A percentile compares a stretch with the other conserved stretches of the same genome.
phyloP scores from a whole-genome alignment of 2,888 invertebrate species.

The Athetis lepigone region DNA sequence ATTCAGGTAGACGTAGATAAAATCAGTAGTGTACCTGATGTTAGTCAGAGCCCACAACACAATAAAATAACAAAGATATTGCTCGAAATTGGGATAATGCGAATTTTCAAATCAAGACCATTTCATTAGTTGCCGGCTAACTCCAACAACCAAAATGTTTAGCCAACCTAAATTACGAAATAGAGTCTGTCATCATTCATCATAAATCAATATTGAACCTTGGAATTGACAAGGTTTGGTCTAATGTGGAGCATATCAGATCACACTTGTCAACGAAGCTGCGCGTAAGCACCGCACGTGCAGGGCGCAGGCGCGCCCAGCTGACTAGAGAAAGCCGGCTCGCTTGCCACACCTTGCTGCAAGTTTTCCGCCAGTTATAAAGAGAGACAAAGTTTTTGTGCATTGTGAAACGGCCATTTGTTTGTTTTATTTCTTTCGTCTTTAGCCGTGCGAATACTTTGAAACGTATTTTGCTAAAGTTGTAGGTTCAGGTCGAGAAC shows the following conservation, averaged over 20 bases:
- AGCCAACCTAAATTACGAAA: constrained; percentile 30
- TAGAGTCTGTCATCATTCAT: constrained; percentile 45
- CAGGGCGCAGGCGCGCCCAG: constrained; percentile 68
- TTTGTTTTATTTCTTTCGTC: constrained; percentile 14
- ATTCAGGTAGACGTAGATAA: neutral
- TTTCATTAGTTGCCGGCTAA: too few relatives aligned
- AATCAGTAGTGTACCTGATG: neutral
- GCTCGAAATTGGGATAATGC: too few relatives aligned
- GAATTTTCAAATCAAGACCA: too few relatives aligned
- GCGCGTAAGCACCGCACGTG: constrained; percentile 57
- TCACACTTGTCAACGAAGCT: constrained; percentile 38
- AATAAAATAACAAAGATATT: neutral
- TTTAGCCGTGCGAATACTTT: neutral
- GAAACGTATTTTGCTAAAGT: too few relatives aligned
- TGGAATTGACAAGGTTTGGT: constrained; percentile 53
- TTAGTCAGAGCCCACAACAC: neutral
- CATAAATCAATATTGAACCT: constrained; percentile 44
- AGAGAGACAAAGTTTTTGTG: constrained; percentile 49
- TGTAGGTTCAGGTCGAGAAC: too few relatives aligned
- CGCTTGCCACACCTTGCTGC: constrained; percentile 68
- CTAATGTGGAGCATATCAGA: constrained; percentile 51
- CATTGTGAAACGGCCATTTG: constrained; percentile 29
- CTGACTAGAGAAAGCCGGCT: constrained; percentile 74
- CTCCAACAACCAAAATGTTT: constrained; percentile 1
- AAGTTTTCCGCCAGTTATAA: constrained; percentile 63